phyloP scores from a whole-genome alignment of 2,888 invertebrate species.

The Marasmarcha lunaedactyla region DNA sequence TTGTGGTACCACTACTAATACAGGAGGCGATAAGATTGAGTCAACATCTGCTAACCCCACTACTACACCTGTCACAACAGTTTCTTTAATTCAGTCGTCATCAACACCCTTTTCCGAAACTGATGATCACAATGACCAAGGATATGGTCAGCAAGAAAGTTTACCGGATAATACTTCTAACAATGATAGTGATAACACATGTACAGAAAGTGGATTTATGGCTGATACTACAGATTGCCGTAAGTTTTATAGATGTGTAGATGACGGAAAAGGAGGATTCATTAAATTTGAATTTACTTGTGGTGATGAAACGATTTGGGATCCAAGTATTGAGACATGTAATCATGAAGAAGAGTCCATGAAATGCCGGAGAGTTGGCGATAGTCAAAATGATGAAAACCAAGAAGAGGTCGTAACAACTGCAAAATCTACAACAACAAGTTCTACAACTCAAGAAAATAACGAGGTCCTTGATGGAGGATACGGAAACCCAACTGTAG shows the following conservation, averaged over 20 bases:
- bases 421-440: neutral
- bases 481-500: neutral
- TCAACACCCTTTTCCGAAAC: slow-evolving; percentile 1
- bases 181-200: slow-evolving; percentile 23
- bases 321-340: slow-evolving; percentile 65
- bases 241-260: slow-evolving; percentile 81
- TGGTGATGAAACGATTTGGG: slow-evolving; percentile 78
- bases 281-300: slow-evolving; percentile 78
- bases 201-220: slow-evolving; percentile 75
- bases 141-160: slow-evolving; percentile 15
- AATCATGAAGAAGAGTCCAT: slow-evolving; percentile 53
- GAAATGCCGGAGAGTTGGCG: slow-evolving; percentile 2
- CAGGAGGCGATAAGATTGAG: neutral
- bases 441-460: neutral
- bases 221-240: slow-evolving; percentile 75
- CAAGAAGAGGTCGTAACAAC: neutral
- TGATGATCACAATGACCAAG: slow-evolving; percentile 8
- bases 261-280: slow-evolving; percentile 67
- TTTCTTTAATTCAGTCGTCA: neutral
- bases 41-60: neutral
- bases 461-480: neutral
- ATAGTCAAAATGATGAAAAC: neutral
- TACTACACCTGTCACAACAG: slow-evolving; percentile 6
- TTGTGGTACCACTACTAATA: slow-evolving; percentile 23
- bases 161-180: slow-evolving; percentile 14